Base-by-base conservation (phyloP, 2,113 vertebrate species). In the Mellivora capensis region DNA sequence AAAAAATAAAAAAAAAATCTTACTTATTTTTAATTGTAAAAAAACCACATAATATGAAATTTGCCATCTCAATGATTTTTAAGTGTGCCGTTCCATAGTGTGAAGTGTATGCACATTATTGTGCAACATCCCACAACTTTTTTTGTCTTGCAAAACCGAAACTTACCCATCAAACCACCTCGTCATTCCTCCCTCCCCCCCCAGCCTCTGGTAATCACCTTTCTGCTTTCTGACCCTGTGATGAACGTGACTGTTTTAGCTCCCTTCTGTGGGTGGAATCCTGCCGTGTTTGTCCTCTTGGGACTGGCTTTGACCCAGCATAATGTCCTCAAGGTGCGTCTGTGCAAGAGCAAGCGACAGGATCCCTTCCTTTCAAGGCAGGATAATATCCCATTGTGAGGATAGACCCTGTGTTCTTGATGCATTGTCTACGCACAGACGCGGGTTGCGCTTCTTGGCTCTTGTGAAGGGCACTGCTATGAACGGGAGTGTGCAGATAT, bases 401-500 rank as follows among this genome's bases (percentile, higher is more conserved):
- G 34, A 0, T 10, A 3, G 15, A 37, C 61, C 34, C 4, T 25
- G 0, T 49, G 15, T n/a, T 13, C 25, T 69, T 47, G 5, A 5
- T 14, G 57, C 8, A 2, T 12, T 39, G 5, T 4, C 4, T 7
- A 5, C 25, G 21, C 14, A 3, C 2, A 34, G 37, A 4, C 54
- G 0, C 0, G 15, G 34, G 8, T 42, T 17, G 12, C 1, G 27
- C n/a, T 64, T 31, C 34, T 29, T 18, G 37, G 21, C 14, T 6
- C 0, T 4, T 29, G 14, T 12, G 54, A 21, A 6, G 4, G 3
- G 13, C 21, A 21, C 47, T n/a, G 27, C 27, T 3, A 0, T 37
- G 81, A 57, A 29, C 4, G 0, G 0, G 2, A 49, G 39, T 27
- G 39, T 34, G 57, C 39, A 15, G 0, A 23, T 2, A 4, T 1